Conservation (phyloP, 2,113 vertebrate species). For the Grus americana region DNA sequence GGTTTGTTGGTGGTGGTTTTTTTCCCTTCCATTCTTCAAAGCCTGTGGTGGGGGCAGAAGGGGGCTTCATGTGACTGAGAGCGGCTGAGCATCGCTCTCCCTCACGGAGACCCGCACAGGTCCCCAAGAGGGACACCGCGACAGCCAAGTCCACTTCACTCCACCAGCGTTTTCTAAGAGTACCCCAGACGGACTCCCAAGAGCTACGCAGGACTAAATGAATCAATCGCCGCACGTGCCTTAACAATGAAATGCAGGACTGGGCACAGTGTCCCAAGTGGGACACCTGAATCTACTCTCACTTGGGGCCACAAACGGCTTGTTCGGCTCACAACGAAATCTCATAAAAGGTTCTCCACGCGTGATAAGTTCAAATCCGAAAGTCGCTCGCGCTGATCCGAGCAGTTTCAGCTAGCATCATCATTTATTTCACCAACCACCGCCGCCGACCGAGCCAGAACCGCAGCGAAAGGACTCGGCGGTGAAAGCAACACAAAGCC, state of each 20-base stretch:
- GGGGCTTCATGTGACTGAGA: not conserved
- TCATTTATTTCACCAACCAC: not conserved
- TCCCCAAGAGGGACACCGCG: not conserved
- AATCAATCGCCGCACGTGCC: not conserved
- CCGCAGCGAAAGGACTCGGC: not conserved
- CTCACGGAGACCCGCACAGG: too few species aligned
- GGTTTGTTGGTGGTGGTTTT: too few species aligned
- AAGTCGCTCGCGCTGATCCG: not conserved
- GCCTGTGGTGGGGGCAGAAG: not conserved
- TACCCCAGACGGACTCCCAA: not conserved
- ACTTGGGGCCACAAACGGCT: accelerated
- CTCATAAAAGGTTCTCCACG: not conserved
- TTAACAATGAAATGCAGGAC: not conserved
- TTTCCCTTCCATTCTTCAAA: not conserved
- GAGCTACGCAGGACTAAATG: accelerated
- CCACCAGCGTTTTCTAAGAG: not conserved
- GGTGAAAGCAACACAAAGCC: not conserved
- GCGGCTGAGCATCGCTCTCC: accelerated
- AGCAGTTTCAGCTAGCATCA: not conserved
- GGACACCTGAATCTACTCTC: not conserved
- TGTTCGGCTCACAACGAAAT: accelerated
- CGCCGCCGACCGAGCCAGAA: accelerated
- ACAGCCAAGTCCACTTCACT: not conserved
- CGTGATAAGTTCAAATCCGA: accelerated
- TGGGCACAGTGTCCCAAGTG: accelerated